Base-by-base conservation (phyloP, 2,888 invertebrate species). In the Microctonus aethiopoides region DNA sequence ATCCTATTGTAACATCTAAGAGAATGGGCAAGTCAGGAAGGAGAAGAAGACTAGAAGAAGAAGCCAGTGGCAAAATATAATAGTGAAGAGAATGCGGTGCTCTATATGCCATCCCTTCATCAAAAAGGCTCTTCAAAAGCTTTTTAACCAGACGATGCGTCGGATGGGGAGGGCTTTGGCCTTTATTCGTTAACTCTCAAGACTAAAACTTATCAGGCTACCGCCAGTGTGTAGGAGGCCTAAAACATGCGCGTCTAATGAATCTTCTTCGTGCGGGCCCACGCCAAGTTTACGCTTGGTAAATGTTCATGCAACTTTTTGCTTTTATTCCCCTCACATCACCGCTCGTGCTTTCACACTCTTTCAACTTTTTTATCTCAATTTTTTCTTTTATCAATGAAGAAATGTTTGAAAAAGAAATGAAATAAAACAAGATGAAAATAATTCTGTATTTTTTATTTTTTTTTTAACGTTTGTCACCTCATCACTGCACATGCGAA, bases 211-310 rank as follows among this genome's bases (percentile, higher is more conserved):
- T 71, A 72, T 69, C 71, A 71, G 59, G 64, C 72, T 67, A 65
- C 67, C 63, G 67, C 68, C 67, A 46, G 46, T 46, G 46, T 46
- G 52, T n/a, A n/a, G n/a, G 64, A 41, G 67, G 69, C 61, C 61
- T 62, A 32, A 68, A 72, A 75, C 75, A 75, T 72, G 70, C 67
- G n/a, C 68, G 67, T 70, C 74, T 75, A 74, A 75, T 72, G 74
- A 75, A 75, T 75, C 71, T 72, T 75, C 68, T n/a, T n/a, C n/a
- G 34, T 54, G 41, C 61, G 64, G 16, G 52, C 46, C 46, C n/a
- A 22, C 41, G 26, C 29, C 65, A 75, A 72, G 72, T 74, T 75
- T 72, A 75, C 69, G 70, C 71, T 74, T 52, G 13, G 72, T 74
- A 75, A 75, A 68, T 67, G 70, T 69, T 72, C 66, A 3, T 3